A percentile compares a stretch with the other conserved stretches of the same genome.
These are phyloP conservation scores for Paramisgurnus dabryanus DNA, from an alignment of 2,113 vertebrate species.

Conservation along the genomic window DNA sequence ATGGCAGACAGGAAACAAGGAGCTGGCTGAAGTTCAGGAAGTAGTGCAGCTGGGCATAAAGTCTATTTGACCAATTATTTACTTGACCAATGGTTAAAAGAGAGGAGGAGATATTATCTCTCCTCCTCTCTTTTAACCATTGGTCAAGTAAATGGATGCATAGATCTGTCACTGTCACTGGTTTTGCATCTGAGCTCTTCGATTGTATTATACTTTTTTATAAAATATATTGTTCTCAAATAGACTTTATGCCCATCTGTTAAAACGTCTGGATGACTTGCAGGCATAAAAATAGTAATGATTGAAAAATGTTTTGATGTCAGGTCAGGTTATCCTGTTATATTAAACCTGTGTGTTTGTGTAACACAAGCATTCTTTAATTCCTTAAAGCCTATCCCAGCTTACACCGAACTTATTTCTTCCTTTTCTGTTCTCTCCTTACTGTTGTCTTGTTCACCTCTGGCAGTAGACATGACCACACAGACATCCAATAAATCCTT, in stretches of 20 bases:
- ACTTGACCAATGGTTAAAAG: background rate
- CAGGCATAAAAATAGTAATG: constrained; percentile 35
- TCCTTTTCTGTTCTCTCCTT: background rate
- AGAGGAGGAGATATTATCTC: too few species aligned
- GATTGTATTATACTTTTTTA: too few species aligned
- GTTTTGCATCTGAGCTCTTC: too few species aligned
- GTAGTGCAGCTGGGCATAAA: too few species aligned
- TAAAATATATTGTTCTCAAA: too few species aligned
- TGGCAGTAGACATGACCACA: background rate
- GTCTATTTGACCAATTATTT: background rate
- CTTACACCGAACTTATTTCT: background rate
- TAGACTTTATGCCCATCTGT: too few species aligned
- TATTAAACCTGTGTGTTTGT: background rate
- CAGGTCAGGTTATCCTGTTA: background rate
- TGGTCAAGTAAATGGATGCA: too few species aligned
- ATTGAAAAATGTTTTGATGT: background rate
- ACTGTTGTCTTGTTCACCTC: background rate
- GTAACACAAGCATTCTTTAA: background rate
- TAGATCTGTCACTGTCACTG: too few species aligned
- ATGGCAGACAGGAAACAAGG: too few species aligned
- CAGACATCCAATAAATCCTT: background rate
- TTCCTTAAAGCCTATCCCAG: background rate
- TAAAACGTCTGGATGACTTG: constrained; percentile 1
- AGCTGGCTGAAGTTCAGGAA: too few species aligned
- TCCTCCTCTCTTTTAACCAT: too few species aligned